Conservation (phyloP, 2,797 vertebrate species). For the Hydrocynus forskahlii region DNA sequence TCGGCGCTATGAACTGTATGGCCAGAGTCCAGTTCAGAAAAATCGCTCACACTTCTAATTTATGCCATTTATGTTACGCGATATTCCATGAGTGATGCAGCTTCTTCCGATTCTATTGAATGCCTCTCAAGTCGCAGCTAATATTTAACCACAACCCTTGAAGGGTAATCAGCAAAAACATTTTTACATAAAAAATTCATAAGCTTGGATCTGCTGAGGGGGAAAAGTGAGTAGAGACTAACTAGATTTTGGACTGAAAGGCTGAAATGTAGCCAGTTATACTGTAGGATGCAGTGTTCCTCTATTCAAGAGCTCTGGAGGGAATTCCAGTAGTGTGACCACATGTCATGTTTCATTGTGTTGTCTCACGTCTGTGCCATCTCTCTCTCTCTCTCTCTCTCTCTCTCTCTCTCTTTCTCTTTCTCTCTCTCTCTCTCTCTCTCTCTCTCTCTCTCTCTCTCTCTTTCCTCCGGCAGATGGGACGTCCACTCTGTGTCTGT, state of each 20-base stretch:
- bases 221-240: background rate
- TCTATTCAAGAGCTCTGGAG: background rate
- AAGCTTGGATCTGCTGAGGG: background rate
- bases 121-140: background rate
- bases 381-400: slow-evolving; percentile 1
- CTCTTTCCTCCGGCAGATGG: slow-evolving; percentile 76
- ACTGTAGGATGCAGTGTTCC: background rate
- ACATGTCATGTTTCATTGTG: slow-evolving; percentile 15
- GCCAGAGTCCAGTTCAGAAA: slow-evolving; percentile 12
- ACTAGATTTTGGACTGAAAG: background rate
- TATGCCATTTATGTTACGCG: background rate
- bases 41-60: background rate
- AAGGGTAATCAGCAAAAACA: background rate
- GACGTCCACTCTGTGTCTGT: slow-evolving; percentile 88
- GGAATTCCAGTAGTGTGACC: slow-evolving; percentile 5
- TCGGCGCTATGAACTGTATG: background rate
- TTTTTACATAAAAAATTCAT: background rate
- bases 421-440: background rate
- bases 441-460: slow-evolving; percentile 15
- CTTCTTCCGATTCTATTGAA: background rate
- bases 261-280: background rate
- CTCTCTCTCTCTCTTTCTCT: slow-evolving; percentile 20
- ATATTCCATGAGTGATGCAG: slow-evolving; percentile 27
- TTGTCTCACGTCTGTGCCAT: background rate
- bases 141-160: slow-evolving; percentile 2